Evolutionary conservation across 2,113 vertebrate genomes (phyloP), one percentile per base, ranked within the genome.

Genomic region (Callospermophilus lateralis): DNA sequence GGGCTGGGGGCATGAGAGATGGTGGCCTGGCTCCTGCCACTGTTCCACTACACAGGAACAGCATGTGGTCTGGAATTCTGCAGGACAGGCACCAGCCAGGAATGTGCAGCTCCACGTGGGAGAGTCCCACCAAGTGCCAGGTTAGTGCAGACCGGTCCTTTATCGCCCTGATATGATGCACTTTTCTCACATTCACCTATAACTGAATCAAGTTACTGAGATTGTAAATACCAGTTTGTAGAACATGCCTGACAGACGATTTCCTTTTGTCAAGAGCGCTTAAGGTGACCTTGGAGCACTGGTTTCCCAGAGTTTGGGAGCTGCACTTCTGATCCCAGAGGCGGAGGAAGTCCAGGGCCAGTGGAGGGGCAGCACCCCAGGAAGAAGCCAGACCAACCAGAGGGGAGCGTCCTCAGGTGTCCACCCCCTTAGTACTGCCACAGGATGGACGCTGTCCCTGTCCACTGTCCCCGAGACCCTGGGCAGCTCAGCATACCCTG

Each of bases 191-290:
- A 42, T 68, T 70, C 72, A 76, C 7, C 30, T 84, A 15, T 70
- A 32, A 51, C 32, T 76, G 22, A 73, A 61, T 65, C 68, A 86
- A 92, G 51, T 89, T 34, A 45, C 22, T 70, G 74, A 70, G n/a
- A n/a, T 32, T 93, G 85, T 79, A 92, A 72, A 65, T 37, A 68
- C 11, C 37, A 79, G 65, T 92, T 79, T 91, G 42, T 32, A 70
- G 87, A 42, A 81, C 68, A 32, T 37, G 45, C 22, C 17, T 26
- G 17, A 74, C 28, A 81, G 77, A n/a, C 78, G 26, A 48, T 84
- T 55, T 94, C 67, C 51, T 90, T 58, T 48, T 51, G 84, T 8
- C 55, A n/a, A 42, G 48, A 20, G 15, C 67, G 0, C 65, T 32
- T 48, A 39, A 39, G 12, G 20, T 63, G 24, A 55, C 45, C 9